Evolutionary conservation across 64 coral and sea anemone genomes (phyloP), one percentile per base, ranked within the genome.

Genomic region (Catalaphyllia jardinei): DNA sequence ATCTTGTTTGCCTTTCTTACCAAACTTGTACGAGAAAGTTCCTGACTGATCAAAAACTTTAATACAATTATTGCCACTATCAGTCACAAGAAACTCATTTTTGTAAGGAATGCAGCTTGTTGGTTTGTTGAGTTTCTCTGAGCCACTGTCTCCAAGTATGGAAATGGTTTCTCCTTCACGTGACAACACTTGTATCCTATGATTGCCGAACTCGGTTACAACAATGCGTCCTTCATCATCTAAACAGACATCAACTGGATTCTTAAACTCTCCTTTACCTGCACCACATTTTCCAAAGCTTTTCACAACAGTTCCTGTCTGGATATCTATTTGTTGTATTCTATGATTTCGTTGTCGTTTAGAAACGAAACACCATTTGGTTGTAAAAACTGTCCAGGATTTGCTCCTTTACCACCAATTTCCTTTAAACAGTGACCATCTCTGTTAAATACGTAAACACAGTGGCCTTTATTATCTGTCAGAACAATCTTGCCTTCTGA

Each of bases 151-250:
- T 42, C 83, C 60, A 72, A 57, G 10, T 57, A 13, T 13, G 54
- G 10, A 57, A 57, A 57, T 57, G 15, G 54, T 57, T 14, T 57
- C 54, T 57, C 60, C 74, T n/a, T 71, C 39, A 17, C 15, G 79
- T 63, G 62, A 76, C 27, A 87, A 72, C 31, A 92, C 83, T 49
- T 88, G 86, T 17, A 93, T 69, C 35, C 67, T 67, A 67, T 59
- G 0, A 49, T 88, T 88, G 9, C 14, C 14, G 6, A 4, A 7
- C 67, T 93, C 92, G 52, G 31, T 62, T 19, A 93, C 92, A n/a
- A 93, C 82, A 39, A 93, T 89, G 67, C 67, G 73, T 28, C 86
- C 77, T 22, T 75, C 31, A 11, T 67, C 72, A 63, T 88, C 86
- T 39, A 93, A 75, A 57, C 62, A 60, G 12, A 93, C 77, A 13